phyloP scores from a whole-genome alignment of 2,888 invertebrate genomes.

The Petrolisthes manimaculis region DNA sequence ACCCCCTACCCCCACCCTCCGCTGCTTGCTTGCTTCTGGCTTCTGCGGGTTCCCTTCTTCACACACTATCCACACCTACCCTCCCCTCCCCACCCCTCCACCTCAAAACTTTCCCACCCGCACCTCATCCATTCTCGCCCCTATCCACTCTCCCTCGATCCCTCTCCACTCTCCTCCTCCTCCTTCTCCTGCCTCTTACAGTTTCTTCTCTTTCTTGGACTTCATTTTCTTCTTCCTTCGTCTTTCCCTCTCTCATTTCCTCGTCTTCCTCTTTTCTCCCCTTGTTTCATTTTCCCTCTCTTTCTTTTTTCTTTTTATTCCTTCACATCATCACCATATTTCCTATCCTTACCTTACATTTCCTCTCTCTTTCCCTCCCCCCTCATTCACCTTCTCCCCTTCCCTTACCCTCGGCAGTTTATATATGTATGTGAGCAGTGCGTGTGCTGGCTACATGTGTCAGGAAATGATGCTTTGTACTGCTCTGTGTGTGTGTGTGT shows the following conservation, averaged over 20 bases:
- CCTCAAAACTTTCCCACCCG: neutral
- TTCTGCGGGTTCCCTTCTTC: neutral
- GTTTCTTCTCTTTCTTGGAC: too few species aligned
- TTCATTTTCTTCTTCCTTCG: too few species aligned
- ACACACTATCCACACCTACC: constrained; percentile 1
- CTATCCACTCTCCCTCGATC: too few species aligned
- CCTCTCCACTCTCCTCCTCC: too few species aligned
- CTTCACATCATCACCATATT: neutral
- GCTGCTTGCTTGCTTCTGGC: too few species aligned
- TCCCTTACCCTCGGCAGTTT: neutral
- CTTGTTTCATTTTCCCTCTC: too few species aligned
- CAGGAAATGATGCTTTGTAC: too few species aligned
- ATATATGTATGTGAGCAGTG: neutral
- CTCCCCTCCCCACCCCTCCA: neutral
- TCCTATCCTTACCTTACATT: neutral
- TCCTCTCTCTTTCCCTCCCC: neutral
- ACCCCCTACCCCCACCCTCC: neutral
- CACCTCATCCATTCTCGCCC: neutral
- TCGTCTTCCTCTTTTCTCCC: too few species aligned
- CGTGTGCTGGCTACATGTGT: neutral
- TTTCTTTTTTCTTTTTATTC: too few species aligned
- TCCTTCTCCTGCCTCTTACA: too few species aligned
- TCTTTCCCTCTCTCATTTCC: too few species aligned
- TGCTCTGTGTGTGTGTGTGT: neutral
- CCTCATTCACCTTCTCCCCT: neutral